These are phyloP conservation scores for Lycopodina hypogea DNA, from an alignment of 37 sponge, comb jelly and placozoan genomes.

Conservation along the genomic window DNA sequence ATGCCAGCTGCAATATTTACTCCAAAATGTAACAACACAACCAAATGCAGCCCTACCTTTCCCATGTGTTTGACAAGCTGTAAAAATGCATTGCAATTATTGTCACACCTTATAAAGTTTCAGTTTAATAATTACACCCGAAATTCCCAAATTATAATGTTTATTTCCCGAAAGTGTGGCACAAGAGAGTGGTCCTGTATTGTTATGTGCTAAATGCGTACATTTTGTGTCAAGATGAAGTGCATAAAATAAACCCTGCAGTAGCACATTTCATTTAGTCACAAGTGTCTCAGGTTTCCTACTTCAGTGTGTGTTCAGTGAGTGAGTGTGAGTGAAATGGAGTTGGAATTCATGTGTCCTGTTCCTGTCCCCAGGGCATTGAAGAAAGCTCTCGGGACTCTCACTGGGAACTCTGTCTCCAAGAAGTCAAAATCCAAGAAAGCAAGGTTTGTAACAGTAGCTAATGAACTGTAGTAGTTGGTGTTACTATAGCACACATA, in stretches of 20 bases:
- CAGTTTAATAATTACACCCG: too few relatives aligned
- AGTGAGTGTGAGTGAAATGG: background rate
- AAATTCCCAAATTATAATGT: too few relatives aligned
- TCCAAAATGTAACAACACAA: slow-evolving; percentile 7
- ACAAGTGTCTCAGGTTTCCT: background rate
- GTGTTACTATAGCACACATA: too few relatives aligned
- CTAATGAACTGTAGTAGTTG: too few relatives aligned
- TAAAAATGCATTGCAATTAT: background rate
- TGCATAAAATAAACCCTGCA: background rate
- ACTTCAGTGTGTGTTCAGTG: background rate
- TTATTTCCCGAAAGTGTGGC: too few relatives aligned
- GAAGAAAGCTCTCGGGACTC: slow-evolving; percentile 28
- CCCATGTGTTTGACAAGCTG: background rate
- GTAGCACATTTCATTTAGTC: background rate
- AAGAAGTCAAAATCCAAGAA: background rate
- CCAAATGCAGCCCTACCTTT: background rate
- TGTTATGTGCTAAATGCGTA: too few relatives aligned
- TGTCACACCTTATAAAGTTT: too few relatives aligned
- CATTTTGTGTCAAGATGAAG: too few relatives aligned
- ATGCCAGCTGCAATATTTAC: background rate
- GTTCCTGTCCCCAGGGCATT: background rate
- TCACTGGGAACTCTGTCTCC: slow-evolving; percentile 32
- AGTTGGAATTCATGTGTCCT: background rate
- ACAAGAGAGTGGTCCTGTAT: too few relatives aligned
- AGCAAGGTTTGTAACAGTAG: background rate